Evolutionary conservation across 2,888 invertebrate species (phyloP), one percentile per base, ranked within the genome.

Genomic region (Tenthredo amoena): DNA sequence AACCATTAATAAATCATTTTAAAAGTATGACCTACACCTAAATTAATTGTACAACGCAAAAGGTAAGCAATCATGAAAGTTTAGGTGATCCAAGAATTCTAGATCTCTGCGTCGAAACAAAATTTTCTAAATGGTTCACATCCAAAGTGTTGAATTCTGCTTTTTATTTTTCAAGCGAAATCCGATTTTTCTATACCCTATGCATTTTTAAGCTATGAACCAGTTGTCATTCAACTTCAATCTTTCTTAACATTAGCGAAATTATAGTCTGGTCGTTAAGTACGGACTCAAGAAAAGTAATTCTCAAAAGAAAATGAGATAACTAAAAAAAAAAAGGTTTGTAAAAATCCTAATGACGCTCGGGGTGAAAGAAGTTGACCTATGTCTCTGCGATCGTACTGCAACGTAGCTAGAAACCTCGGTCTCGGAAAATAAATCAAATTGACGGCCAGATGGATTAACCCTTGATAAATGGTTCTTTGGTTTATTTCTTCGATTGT

Each of bases 391-490:
- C 77, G 40, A 21, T 77, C 77, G 1, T 31, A 18, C 55, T 18
- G 77, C 34, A 77, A 15, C 34, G 77, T 77, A 40, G 77, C 77
- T n/a, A 34, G 26, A 77, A 40, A 55, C 34, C 34, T 77, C 34
- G 50, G 55, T 77, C 77, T 77, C 31, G 55, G 77, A 18, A 77
- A 7, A 77, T 77, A 77, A 77, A 77, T 77, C 77, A 77, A 77
- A 77, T 55, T 77, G 77, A 77, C 40, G 77, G 55, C 77, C 77
- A 74, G 74, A 55, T 77, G 55, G 77, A 77, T 77, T 34, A 77
- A 77, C 50, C 77, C 77, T 77, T 55, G 77, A 77, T 55, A 55
- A 77, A 77, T 77, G 77, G 77, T 77, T 55, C 50, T 55, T 50
- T 55, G 77, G 18, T 77, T 55, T n/a, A 74, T 74, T 77, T 77